phyloP scores from a whole-genome alignment of 53 echinoderm and acorn worm species.

The Patiria pectinifera region DNA sequence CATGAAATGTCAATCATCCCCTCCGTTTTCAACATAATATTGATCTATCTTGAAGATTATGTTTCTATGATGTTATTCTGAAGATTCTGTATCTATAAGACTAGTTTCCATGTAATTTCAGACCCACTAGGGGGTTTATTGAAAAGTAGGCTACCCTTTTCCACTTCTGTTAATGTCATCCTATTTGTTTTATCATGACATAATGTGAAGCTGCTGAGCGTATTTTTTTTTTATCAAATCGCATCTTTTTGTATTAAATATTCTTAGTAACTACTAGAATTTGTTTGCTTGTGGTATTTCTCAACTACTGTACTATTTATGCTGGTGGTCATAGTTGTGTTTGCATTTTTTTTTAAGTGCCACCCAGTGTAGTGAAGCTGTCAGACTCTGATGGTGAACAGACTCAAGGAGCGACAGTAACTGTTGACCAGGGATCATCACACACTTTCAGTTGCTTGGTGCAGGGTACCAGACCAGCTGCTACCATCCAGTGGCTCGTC shows the following conservation, averaged over 20 bases:
- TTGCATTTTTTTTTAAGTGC: background rate
- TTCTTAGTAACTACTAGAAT: background rate
- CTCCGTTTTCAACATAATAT: background rate
- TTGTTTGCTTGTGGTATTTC: background rate
- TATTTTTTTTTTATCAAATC: background rate
- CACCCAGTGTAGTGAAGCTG: background rate
- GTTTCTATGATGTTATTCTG: too few species aligned
- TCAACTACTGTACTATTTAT: background rate
- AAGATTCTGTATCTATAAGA: too few species aligned
- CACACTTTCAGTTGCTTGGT: conserved; percentile 46
- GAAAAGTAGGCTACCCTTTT: too few species aligned
- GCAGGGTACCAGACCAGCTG: conserved; percentile 40
- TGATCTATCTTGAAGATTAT: too few species aligned
- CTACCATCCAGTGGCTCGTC: conserved; percentile 48
- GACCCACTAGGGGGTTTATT: too few species aligned
- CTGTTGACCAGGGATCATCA: conserved; percentile 2
- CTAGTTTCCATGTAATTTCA: background rate
- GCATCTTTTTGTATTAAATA: background rate
- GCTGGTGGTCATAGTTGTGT: background rate
- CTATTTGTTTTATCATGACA: too few species aligned
- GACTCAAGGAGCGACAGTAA: background rate
- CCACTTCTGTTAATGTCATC: too few species aligned
- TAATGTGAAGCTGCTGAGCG: background rate
- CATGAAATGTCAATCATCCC: background rate
- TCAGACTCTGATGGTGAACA: background rate